Evolutionary conservation across 1,140 invertebrate genomes (phyloP), one percentile per base, ranked within the genome.

Genomic region (Diorhabda sublineata): DNA sequence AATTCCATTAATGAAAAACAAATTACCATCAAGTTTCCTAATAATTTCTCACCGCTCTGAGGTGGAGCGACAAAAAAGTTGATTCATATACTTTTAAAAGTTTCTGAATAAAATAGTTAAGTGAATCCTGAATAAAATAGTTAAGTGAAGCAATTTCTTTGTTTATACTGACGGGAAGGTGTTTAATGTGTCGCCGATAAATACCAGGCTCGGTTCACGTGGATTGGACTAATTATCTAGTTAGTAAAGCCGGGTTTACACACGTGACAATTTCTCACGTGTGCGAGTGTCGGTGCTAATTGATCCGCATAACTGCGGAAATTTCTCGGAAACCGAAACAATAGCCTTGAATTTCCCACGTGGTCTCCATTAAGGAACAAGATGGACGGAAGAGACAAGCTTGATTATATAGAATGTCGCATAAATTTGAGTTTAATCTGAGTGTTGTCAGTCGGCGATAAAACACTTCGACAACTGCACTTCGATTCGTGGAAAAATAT

Each of bases 1-100:
- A 63, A 63, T 63, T 44, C 61, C 61, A 63, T 63, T 63, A 63
- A 63, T 63, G 61, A 63, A 63, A 63, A 45, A 63, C 61, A 63
- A 63, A 63, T 63, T 63, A 42, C 61, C 42, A n/a, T 42, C 44
- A 63, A 63, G 42, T 63, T 63, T 63, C 45, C 61, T 45, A 42
- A 63, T 63, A 44, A 63, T 63, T 63, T 43, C 45, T n/a, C 61
- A 42, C 42, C 9, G 9, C 42, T 8, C 42, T 42, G 42, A 42
- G 61, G 26, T 45, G 43, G 11, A 44, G 44, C 45, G 61, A 44
- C 26, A 26, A 26, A 26, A 26, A 26, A n/a, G n/a, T 6, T n/a
- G 52, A n/a, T 26, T 26, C 26, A 26, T 26, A 26, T 26, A 26
- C 26, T 26, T 26, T 26, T 26, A 26, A 26, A 26, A 26, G 26